These are phyloP conservation scores for Mythimna lalbum DNA, from an alignment of 2,888 invertebrate genomes.

Conservation along the genomic window DNA sequence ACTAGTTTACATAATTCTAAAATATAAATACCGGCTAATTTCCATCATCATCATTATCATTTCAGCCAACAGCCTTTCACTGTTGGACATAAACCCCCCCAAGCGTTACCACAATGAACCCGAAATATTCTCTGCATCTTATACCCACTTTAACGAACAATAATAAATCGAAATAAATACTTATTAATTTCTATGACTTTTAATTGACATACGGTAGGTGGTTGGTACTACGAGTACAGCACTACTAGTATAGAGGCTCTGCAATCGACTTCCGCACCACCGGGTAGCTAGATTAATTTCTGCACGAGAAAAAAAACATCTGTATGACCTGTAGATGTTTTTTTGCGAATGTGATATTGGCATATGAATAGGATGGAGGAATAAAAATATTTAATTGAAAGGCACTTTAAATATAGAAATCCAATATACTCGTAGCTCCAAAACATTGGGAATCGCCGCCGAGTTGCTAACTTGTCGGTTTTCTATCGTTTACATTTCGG, in stretches of 20 bases:
- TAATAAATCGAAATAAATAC: not conserved
- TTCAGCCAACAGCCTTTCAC: no score
- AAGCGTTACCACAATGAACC: no score
- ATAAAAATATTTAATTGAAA: not conserved
- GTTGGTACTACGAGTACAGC: not conserved
- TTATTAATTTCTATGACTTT: not conserved
- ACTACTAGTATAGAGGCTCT: not conserved
- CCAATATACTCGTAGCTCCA: no score
- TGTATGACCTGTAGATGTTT: not conserved
- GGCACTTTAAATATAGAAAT: not conserved
- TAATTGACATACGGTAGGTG: slow-evolving; percentile 24
- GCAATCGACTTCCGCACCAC: slow-evolving; percentile 19
- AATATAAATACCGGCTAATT: no score
- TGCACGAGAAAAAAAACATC: not conserved
- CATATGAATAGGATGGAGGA: not conserved
- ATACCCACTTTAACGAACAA: no score
- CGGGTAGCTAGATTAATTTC: slow-evolving; percentile 15
- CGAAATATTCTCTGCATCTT: no score
- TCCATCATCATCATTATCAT: no score
- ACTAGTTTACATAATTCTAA: no score
- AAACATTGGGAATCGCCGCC: no score
- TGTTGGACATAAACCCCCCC: no score
- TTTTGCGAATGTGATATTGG: not conserved
- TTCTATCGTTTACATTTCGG: no score
- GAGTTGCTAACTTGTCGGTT: no score